Base-by-base conservation (phyloP, 1,140 invertebrate genomes). In the Gryllus bimaculatus region DNA sequence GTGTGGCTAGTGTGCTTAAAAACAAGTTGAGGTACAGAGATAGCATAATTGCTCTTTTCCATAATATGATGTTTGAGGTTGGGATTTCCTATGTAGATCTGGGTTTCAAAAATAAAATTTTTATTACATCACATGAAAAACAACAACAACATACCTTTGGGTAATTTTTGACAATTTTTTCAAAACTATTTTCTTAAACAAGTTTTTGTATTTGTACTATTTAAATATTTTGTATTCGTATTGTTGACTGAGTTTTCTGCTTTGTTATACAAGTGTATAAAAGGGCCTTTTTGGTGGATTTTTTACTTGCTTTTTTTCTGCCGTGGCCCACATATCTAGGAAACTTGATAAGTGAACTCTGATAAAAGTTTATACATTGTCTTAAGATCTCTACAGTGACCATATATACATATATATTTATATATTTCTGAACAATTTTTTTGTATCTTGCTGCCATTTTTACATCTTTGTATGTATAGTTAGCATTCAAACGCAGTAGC, bases 81-180 rank as follows among this genome's bases (percentile, higher is more conserved):
- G 10, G 54, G 10, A 66, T 66, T 66, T 18, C 18, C 10, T 66
- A 13, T 66, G 54, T 66, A 66, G 54, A 66, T 66, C 54, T 66
- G 10, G 3, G 54, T 66, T 66, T 18, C 18, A 66, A 66, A 66
- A 66, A 66, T 13, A 18, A 66, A 18, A 66, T 66, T 66, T 66
- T 2, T 66, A 66, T 66, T 66, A 66, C 54, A 66, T 66, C 54
- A 3, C 54, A 66, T 66, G 2, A 39, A 39, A 39, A 66, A 66
- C n/a, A n/a, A n/a, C n/a, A 66, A 66, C 54, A 66, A 66, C 49
- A 54, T 8, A 54, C 49, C 8, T 66, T 66, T 66, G 54, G 54
- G 18, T 66, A 66, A 66, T 66, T 66, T 66, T 66, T 66, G 54
- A 66, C 54, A 66, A 66, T 66, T 66, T 66, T 66, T 66, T 66